phyloP scores from a whole-genome alignment of 2,888 invertebrate species.

The Hydrotaea diabolus region DNA sequence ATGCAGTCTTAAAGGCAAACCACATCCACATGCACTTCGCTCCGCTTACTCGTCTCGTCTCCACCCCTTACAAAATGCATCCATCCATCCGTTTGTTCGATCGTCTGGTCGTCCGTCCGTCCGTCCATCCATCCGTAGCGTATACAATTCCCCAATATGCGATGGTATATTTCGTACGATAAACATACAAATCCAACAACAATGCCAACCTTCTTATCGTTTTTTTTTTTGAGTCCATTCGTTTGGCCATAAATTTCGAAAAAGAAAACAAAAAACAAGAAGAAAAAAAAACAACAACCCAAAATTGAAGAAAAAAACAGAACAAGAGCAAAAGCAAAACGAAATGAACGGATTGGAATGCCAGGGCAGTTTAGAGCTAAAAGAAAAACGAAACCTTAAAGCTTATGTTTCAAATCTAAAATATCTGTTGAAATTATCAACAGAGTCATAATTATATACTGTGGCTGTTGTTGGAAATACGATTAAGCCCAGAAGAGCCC shows the following conservation, averaged over 20 bases:
- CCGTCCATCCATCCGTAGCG: not conserved
- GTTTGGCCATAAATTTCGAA: slow-evolving; percentile 55
- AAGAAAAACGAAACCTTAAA: slow-evolving; percentile 50
- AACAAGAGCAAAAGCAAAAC: slow-evolving; percentile 30
- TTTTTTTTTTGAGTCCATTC: slow-evolving; percentile 37
- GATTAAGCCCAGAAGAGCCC: slow-evolving; percentile 4
- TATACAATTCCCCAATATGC: not conserved
- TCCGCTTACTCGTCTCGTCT: not conserved
- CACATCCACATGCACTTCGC: slow-evolving; percentile 24
- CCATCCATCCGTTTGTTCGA: slow-evolving; percentile 23
- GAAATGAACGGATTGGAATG: not conserved
- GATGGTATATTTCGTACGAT: slow-evolving; percentile 20
- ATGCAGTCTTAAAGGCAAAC: slow-evolving; percentile 57
- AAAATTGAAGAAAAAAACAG: not conserved
- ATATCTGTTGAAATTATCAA: slow-evolving; percentile 68
- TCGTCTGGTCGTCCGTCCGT: not conserved
- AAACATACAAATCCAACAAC: slow-evolving; percentile 21
- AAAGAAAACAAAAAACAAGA: slow-evolving; percentile 21
- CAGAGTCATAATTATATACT: slow-evolving; percentile 46
- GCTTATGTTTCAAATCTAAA: slow-evolving; percentile 64
- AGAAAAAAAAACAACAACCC: not conserved
- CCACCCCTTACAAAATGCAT: slow-evolving; percentile 39
- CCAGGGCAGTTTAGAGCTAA: slow-evolving; percentile 20
- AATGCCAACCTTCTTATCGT: slow-evolving; percentile 54
- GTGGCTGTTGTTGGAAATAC: slow-evolving; percentile 19